Base-by-base conservation (phyloP, 2,797 vertebrate species). In the Sorex maritimensis region DNA sequence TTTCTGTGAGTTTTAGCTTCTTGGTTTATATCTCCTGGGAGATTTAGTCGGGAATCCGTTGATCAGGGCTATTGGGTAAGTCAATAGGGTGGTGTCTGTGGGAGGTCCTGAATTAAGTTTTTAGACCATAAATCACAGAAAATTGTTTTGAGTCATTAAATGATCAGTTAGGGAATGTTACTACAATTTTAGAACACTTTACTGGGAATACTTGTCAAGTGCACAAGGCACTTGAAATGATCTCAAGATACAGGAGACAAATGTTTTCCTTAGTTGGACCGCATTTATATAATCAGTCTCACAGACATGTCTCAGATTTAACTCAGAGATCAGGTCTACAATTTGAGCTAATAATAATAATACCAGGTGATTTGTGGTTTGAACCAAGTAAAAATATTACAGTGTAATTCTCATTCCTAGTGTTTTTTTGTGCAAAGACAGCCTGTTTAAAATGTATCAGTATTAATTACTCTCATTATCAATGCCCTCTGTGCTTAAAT, bases 141-240 rank as follows among this genome's bases (percentile, higher is more conserved):
- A 23, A 38, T 63, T 46, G 14, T 55, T 81, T 69, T 84, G 49
- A 83, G 13, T 78, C 63, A 21, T 63, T 88, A 82, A 28, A 68
- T 81, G 65, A 65, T 24, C 30, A 67, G 34, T 68, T n/a, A 78
- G 30, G 38, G 52, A 34, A 24, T 1, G 5, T 1, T 71, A 49
- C 46, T 61, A 72, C 26, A 79, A 46, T 83, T 41, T 17, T 21
- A 49, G 65, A 74, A 52, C 65, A 30, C 79, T 91, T 92, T 26
- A 34, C 26, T 34, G 38, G 41, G 17, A 67, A 23, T 67, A 52
- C 19, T 21, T 82, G 7, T 88, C 61, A 28, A 15, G 28, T 15
- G 41, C 21, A 44, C 0, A 17, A 41, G 19, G 1, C 67, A 28
- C 34, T 34, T 34, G 1, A 10, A 80, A 80, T 75, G 52, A 61